Percentiles rank a stretch among this genome's conserved stretches.
These are phyloP conservation scores for Acipenser transmontanus DNA, from an alignment of 2,797 vertebrate species.

Conservation along the genomic window DNA sequence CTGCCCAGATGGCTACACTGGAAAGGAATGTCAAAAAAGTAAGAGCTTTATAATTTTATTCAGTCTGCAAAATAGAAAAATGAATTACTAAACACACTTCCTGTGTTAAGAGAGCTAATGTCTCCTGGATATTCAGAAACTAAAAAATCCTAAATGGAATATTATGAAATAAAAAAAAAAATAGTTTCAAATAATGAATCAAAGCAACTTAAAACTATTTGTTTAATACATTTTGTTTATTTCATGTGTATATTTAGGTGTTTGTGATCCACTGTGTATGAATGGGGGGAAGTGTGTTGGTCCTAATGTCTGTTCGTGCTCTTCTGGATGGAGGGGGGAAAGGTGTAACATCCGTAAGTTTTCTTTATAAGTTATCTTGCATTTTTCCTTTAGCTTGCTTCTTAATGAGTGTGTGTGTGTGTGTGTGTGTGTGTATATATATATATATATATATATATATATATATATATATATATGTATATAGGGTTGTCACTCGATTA, in stretches of 20 bases:
- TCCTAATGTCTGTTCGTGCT: slow-evolving; percentile 78
- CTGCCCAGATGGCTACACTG: slow-evolving; percentile 77
- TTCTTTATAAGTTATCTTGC: too few relatives aligned
- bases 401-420: neutral
- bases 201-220: neutral
- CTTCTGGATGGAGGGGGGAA: slow-evolving; percentile 80
- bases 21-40: slow-evolving; percentile 84
- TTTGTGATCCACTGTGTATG: slow-evolving; percentile 84
- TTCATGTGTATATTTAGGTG: slow-evolving; percentile 53
- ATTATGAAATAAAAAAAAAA: too few relatives aligned
- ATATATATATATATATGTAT: too few relatives aligned
- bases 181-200: too few relatives aligned
- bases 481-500: too few relatives aligned
- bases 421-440: neutral
- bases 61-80: too few relatives aligned
- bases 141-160: too few relatives aligned
- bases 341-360: slow-evolving; percentile 75
- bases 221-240: neutral
- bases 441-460: too few relatives aligned
- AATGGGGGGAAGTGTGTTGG: slow-evolving; percentile 83
- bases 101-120: too few relatives aligned
- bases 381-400: too few relatives aligned
- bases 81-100: too few relatives aligned
- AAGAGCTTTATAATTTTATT: slow-evolving; percentile 36
- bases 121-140: too few relatives aligned